phyloP scores from a whole-genome alignment of 2,888 invertebrate species.

The Eugnorisma glareosa region DNA sequence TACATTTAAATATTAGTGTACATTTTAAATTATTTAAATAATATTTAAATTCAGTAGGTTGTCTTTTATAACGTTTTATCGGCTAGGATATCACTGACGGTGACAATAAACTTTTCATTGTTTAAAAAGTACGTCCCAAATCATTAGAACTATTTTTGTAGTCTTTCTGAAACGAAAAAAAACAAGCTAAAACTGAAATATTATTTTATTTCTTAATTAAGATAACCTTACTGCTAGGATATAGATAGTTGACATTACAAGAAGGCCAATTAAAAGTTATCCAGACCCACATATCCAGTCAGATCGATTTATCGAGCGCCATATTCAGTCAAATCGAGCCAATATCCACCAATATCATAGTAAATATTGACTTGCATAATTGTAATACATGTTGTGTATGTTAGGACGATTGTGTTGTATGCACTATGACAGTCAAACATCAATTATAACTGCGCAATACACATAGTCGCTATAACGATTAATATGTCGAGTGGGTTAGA shows the following conservation, averaged over 20 bases:
- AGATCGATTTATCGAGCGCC: background rate
- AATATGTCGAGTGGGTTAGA: constrained; percentile 31
- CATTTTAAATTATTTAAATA: too few relatives aligned
- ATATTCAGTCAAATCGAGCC: constrained; percentile 14
- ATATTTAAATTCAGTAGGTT: too few relatives aligned
- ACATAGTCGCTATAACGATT: constrained; percentile 24
- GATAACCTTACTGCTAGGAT: background rate
- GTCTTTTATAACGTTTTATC: background rate
- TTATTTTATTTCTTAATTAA: background rate
- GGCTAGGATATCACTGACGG: background rate
- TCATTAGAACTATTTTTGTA: background rate
- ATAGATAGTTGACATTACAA: background rate
- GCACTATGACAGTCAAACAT: constrained; percentile 39
- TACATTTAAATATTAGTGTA: too few relatives aligned
- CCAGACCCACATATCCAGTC: background rate
- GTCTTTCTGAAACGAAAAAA: background rate
- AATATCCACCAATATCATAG: constrained; percentile 13
- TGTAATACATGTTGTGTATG: constrained; percentile 34
- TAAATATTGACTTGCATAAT: constrained; percentile 51
- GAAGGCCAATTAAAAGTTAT: background rate
- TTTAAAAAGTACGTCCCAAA: background rate
- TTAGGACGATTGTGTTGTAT: constrained; percentile 31
- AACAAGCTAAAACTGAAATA: background rate
- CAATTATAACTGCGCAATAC: constrained; percentile 38
- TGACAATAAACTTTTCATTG: background rate